Base-by-base conservation (phyloP, 2,888 invertebrate species). In the Busseola fusca region DNA sequence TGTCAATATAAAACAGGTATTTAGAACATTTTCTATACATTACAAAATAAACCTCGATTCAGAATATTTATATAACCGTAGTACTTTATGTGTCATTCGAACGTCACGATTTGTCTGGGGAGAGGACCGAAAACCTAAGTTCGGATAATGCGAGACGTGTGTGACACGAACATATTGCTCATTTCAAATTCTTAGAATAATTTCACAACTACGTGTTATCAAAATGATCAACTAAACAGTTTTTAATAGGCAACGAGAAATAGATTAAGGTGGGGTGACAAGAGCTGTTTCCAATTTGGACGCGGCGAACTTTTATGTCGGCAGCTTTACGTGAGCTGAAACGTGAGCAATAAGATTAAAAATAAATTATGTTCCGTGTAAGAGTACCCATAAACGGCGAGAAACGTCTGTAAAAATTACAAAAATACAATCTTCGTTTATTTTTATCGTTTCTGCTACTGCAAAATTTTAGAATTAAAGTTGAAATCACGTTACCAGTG, bases 331-430 rank as follows among this genome's bases (percentile, higher is more conserved):
- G 94, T 95, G 94, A 94, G 91, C 90, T 92, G 94, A 93, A 94
- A 93, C 91, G 91, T 89, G 91, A 93, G 93, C 91, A 91, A 94
- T 93, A 90, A 93, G 93, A 93, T 94, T 94, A 93, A 94, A 94
- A 93, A 94, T 94, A 92, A 94, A 94, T 93, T 93, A 93, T 92
- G 91, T 91, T 90, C 85, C 83, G 90, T 88, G 87, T 88, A 89
- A 91, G 89, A 89, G 88, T 85, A 86, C 87, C 83, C 88, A 87
- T 91, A 90, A 91, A 91, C 82, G 83, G 50, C 21, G 80, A 75
- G 78, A 84, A 85, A 63, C 37, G 37, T 45, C 27, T 40, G 18
- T 37, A 50, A 62, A 70, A 70, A 62, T 48, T 50, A 54, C 48
- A 42, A 65, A 54, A 60, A 69, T 59, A n/a, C 34, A n/a, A 60